A percentile compares a stretch with the other conserved stretches of the same genome.
These are phyloP conservation scores for Siderastrea siderea DNA, from an alignment of 92 coral and sea anemone species.

Conservation along the genomic window DNA sequence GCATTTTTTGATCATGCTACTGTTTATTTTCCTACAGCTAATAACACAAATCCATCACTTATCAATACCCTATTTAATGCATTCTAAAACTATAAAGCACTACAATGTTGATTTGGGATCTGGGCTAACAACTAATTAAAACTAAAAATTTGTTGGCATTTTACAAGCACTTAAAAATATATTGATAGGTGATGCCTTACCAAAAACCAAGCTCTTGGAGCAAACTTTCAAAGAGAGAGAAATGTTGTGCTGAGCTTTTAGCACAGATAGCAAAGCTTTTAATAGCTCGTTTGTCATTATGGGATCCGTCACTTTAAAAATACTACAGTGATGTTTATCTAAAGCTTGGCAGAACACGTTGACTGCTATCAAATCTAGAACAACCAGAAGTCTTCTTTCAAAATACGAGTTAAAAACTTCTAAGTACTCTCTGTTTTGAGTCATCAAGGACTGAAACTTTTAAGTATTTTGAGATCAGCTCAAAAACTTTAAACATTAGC, in stretches of 20 bases:
- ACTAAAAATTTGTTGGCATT: slow-evolving; percentile 12
- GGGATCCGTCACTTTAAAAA: background rate
- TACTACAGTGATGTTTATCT: background rate
- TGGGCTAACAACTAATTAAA: background rate
- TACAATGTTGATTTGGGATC: slow-evolving; percentile 4
- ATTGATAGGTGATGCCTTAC: slow-evolving; percentile 5
- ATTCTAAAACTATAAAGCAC: slow-evolving; percentile 11
- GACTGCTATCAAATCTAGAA: background rate
- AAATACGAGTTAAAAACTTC: too few species aligned
- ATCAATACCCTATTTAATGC: background rate
- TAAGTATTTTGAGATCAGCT: too few species aligned
- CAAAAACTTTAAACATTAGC: too few species aligned
- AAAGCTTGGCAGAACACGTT: background rate
- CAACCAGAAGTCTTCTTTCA: too few species aligned
- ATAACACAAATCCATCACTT: slow-evolving; percentile 35
- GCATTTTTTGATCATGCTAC: slow-evolving; percentile 4
- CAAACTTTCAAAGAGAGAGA: background rate
- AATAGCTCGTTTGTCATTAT: background rate
- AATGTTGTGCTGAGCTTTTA: too few species aligned
- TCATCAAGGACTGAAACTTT: too few species aligned
- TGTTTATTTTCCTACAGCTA: slow-evolving; percentile 23
- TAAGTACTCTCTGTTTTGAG: too few species aligned
- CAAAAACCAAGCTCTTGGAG: slow-evolving; percentile 29
- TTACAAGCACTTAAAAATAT: slow-evolving; percentile 33
- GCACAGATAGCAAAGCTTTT: too few species aligned